Percentiles rank a stretch among this genome's conserved stretches.
These are phyloP conservation scores for Chelmon rostratus DNA, from an alignment of 2,797 vertebrate genomes.

Conservation along the genomic window DNA sequence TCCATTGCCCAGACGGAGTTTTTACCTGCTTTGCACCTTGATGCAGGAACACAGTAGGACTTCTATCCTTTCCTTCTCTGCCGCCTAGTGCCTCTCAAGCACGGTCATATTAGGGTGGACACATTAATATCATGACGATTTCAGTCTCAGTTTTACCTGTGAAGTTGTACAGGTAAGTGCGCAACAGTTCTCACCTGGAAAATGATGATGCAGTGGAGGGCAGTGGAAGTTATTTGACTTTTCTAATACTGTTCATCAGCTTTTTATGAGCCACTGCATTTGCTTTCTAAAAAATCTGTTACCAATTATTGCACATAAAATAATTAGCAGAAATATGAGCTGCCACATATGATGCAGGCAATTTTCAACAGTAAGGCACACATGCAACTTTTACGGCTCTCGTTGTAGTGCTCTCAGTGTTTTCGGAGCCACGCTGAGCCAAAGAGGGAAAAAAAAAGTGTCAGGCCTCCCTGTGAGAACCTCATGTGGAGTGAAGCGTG, in stretches of 20 bases:
- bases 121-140: no score
- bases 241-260: fast-evolving
- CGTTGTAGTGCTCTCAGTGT: not conserved
- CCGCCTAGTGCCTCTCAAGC: not conserved
- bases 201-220: not conserved
- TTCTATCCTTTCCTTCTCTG: conserved; percentile 22
- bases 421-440: conserved; percentile 20
- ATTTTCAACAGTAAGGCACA: not conserved
- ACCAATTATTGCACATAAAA: not conserved
- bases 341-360: not conserved
- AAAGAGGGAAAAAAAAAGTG: conserved; percentile 13
- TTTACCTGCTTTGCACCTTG: conserved; percentile 91
- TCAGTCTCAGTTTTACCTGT: not conserved
- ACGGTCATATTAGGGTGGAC: not conserved
- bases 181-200: not conserved
- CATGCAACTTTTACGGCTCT: not conserved
- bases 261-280: not conserved
- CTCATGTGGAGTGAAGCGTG: conserved; percentile 60
- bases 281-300: not conserved
- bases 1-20: conserved; percentile 91
- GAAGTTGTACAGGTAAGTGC: not conserved
- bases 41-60: conserved; percentile 69
- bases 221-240: not conserved
- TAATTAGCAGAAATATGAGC: not conserved
- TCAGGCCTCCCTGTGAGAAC: conserved; percentile 42